Conservation (phyloP, 2,888 invertebrate species). For the Eurois occulta region DNA sequence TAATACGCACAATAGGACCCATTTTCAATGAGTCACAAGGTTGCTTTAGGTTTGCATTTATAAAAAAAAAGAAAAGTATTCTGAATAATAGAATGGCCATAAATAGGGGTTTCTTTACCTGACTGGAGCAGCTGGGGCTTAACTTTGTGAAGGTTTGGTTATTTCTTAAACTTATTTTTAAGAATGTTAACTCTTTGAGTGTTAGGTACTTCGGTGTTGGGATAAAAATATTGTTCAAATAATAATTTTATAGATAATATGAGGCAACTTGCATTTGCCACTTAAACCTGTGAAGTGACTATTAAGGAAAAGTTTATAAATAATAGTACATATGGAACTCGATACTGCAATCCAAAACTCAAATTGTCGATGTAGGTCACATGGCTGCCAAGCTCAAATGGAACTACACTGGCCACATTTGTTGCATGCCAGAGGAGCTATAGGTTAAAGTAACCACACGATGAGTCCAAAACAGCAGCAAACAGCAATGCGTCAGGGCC, state of each 20-base stretch:
- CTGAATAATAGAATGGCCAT: conserved; percentile 19
- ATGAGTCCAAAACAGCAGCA: neutral
- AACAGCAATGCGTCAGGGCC: neutral
- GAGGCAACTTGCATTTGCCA: neutral
- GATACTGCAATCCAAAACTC: neutral
- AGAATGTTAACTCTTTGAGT: neutral
- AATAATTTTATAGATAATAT: neutral
- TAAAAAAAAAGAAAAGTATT: conserved; percentile 3
- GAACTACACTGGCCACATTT: neutral
- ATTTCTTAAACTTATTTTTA: neutral
- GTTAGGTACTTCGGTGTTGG: neutral
- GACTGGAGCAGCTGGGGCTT: conserved; percentile 14
- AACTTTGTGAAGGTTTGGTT: neutral
- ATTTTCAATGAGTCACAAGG: conserved; percentile 36
- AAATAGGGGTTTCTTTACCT: neutral
- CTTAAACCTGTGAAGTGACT: neutral
- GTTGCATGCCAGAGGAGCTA: neutral
- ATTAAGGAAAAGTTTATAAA: neutral
- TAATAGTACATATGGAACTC: neutral
- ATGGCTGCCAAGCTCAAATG: neutral
- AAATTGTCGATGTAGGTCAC: neutral
- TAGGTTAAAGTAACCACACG: neutral
- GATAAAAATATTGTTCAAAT: neutral
- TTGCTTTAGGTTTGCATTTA: conserved; percentile 12
- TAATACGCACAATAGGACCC: conserved; percentile 47